Conservation (phyloP, 2,888 invertebrate species). For the Cephus pygmeus region DNA sequence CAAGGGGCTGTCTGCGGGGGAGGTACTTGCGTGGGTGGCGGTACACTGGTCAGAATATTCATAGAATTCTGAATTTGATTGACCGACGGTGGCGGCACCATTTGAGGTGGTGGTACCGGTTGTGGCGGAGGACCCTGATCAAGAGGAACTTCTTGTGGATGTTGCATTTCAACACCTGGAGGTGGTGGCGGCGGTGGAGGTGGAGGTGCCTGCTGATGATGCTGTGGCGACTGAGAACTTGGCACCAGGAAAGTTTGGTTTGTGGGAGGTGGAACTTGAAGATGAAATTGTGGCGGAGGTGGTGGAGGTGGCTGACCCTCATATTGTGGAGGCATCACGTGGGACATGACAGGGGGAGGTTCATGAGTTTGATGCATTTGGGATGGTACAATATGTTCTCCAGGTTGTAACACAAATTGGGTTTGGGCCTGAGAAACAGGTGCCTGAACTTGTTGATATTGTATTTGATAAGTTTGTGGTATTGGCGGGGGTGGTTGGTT, state of each 20-base stretch:
- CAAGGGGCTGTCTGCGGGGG: conserved; percentile 59
- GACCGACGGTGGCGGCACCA: conserved; percentile 59
- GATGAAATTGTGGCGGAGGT: conserved; percentile 43
- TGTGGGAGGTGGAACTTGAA: conserved; percentile 55
- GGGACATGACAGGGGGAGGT: conserved; percentile 44
- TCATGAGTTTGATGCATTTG: conserved; percentile 56
- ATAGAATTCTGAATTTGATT: conserved; percentile 57
- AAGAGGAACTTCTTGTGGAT: conserved; percentile 64
- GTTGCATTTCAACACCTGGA: conserved; percentile 65
- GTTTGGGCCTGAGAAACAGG: conserved; percentile 51
- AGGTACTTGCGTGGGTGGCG: conserved; percentile 58
- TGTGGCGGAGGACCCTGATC: conserved; percentile 69
- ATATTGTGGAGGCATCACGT: conserved; percentile 53
- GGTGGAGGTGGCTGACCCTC: conserved; percentile 49
- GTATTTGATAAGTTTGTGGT: conserved; percentile 63
- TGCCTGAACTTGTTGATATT: conserved; percentile 59
- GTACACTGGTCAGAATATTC: conserved; percentile 59
- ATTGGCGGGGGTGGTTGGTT: conserved; percentile 64
- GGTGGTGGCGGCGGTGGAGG: conserved; percentile 63
- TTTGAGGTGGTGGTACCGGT: conserved; percentile 63
- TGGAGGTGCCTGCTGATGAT: conserved; percentile 41
- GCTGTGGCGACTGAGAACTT: conserved; percentile 49
- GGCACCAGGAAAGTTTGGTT: conserved; percentile 56
- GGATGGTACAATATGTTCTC: conserved; percentile 52
- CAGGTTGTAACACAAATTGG: conserved; percentile 59